Evolutionary conservation across 2,888 invertebrate species (phyloP), one percentile per base, ranked within the genome.

Genomic region (Hoplodrina ambigua): DNA sequence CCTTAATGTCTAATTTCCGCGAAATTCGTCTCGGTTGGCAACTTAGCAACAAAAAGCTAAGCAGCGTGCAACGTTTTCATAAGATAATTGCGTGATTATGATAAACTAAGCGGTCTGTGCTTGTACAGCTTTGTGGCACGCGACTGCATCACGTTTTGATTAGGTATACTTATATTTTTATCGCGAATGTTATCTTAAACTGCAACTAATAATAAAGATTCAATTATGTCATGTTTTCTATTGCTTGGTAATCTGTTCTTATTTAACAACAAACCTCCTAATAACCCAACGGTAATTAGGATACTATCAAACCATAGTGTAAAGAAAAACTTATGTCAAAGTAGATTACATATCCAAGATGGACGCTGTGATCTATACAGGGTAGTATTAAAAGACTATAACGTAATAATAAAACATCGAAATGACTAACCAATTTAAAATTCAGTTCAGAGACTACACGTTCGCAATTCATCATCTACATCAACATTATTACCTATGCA

Each of bases 1-100:
- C 88, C 87, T 87, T 90, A 91, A 90, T 89, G 88, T 89, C 90
- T 90, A 90, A 91, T 90, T 96, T 95, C 95, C 91, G 88, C 91
- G 95, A 96, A 96, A 89, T 89, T 78, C 90, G 94, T 92, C 94
- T 92, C 81, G 93, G 83, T 83, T 80, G 80, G 84, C 79, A 84
- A 79, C 71, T 81, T 85, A 80, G 80, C 78, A 82, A 85, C 82
- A 86, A 86, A 89, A 89, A 88, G 64, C 82, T 78, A 78, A 84
- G 72, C 80, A 85, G 85, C 87, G 81, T 83, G 84, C 84, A 87
- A 87, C 89, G 87, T 88, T 88, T 86, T 87, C 83, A 83, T 87
- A 85, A 88, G 83, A 81, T 90, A 89, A 92, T 92, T 85, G 85
- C 76, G 85, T 87, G 84, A 89, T 92, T 91, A 91, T 85, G 75